Conservation (phyloP, 2,797 vertebrate genomes). For the Acanthurus tractus region DNA sequence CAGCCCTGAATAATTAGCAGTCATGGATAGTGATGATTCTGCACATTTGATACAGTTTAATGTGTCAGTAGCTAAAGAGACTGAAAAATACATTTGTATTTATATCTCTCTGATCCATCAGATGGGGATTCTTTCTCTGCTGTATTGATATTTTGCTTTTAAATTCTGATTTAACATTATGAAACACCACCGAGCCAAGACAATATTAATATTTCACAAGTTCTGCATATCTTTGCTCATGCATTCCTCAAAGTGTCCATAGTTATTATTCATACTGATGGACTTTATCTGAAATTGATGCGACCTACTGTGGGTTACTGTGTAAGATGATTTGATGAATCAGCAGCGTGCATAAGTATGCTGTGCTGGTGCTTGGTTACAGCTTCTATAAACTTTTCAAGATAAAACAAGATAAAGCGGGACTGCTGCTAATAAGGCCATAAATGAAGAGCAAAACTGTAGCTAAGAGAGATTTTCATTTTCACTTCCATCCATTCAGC, state of each 20-base stretch:
- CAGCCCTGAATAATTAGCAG: conserved; percentile 68
- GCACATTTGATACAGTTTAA: conserved; percentile 55
- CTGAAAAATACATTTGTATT: conserved; percentile 6
- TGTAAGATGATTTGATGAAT: conserved; percentile 64
- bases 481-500: conserved; percentile 20
- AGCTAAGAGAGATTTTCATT: conserved; percentile 2
- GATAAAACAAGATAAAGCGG: conserved; percentile 26
- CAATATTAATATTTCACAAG: conserved; percentile 54
- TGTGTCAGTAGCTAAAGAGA: conserved; percentile 35
- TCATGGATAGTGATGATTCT: conserved; percentile 63
- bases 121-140: neutral
- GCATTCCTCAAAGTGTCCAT: conserved; percentile 25
- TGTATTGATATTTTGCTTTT: conserved; percentile 31
- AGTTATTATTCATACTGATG: conserved; percentile 39
- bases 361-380: conserved; percentile 43
- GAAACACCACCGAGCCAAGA: conserved; percentile 23
- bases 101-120: neutral
- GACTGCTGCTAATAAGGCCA: conserved; percentile 9
- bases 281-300: conserved; percentile 55
- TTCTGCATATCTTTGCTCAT: conserved; percentile 29
- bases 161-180: conserved; percentile 49
- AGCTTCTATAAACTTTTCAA: conserved; percentile 48
- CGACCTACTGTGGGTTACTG: conserved; percentile 49
- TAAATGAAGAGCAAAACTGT: neutral
- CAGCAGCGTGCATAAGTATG: conserved; percentile 64